A percentile compares a stretch with the other conserved stretches of the same genome.
phyloP scores from a whole-genome alignment of 2,888 invertebrate genomes.

The Ptilodon capucinus region DNA sequence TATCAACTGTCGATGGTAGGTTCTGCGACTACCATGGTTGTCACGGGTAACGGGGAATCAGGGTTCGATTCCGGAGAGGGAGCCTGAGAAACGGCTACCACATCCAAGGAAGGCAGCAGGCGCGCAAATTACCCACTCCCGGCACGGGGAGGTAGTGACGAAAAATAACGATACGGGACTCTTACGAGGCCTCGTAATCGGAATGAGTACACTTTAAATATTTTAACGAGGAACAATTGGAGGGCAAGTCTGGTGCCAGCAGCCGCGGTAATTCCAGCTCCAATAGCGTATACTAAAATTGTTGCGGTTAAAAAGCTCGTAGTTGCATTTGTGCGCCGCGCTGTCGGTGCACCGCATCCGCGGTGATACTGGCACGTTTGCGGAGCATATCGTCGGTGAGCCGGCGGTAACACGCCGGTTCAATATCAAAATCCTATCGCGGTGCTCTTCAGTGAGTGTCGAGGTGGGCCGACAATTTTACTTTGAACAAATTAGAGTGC shows the following conservation, averaged over 20 bases:
- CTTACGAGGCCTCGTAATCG: slow-evolving; percentile 80
- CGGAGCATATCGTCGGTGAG: slow-evolving; percentile 49
- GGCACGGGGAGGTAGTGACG: slow-evolving; percentile 81
- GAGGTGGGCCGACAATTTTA: slow-evolving; percentile 76
- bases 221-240: slow-evolving; percentile 84
- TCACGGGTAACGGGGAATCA: slow-evolving; percentile 89
- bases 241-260: slow-evolving; percentile 87
- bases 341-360: slow-evolving; percentile 71
- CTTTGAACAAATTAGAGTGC: slow-evolving; percentile 87
- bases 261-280: slow-evolving; percentile 89
- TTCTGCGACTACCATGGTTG: slow-evolving; percentile 86
- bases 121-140: slow-evolving; percentile 74
- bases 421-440: slow-evolving; percentile 46
- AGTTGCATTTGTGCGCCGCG: slow-evolving; percentile 77
- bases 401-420: slow-evolving; percentile 45
- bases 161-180: slow-evolving; percentile 85
- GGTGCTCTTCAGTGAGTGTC: slow-evolving; percentile 46
- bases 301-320: slow-evolving; percentile 86
- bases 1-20: slow-evolving; percentile 87
- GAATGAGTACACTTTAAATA: slow-evolving; percentile 82
- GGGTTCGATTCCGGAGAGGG: slow-evolving; percentile 89
- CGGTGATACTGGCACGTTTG: slow-evolving; percentile 52
- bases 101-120: slow-evolving; percentile 88
- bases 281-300: slow-evolving; percentile 87
- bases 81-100: slow-evolving; percentile 87